Percentiles rank a stretch among this genome's conserved stretches.
phyloP scores from a whole-genome alignment of 2,888 invertebrate species.

The Caenorhabditis panamensis region DNA sequence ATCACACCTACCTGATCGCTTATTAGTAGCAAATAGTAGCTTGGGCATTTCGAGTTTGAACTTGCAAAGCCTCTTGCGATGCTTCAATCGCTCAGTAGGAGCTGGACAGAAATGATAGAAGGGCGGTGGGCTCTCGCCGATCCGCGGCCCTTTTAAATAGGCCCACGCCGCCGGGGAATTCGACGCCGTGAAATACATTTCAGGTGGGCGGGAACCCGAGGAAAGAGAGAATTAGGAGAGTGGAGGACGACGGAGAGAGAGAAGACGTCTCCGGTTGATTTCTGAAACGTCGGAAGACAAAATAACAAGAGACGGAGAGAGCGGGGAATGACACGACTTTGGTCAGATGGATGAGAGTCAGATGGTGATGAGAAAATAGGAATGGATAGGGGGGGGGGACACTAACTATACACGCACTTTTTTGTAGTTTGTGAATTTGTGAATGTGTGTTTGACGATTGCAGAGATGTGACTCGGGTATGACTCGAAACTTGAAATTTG shows the following conservation, averaged over 20 bases:
- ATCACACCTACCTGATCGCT: conserved; percentile 28
- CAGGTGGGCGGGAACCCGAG: conserved; percentile 29
- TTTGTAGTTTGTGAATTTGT: conserved; percentile 37
- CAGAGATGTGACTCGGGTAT: conserved; percentile 20
- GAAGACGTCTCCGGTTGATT: conserved; percentile 45
- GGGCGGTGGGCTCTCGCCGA: conserved; percentile 34
- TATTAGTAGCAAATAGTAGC: conserved; percentile 19
- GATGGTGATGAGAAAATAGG: conserved; percentile 15
- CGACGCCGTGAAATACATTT: conserved; percentile 49
- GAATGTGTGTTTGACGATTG: conserved; percentile 4
- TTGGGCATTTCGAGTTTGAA: conserved; percentile 54
- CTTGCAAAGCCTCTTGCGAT: conserved; percentile 30
- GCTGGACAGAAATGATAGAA: conserved; percentile 22
- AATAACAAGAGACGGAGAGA: conserved; percentile 33
- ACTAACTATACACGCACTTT: conserved; percentile 35
- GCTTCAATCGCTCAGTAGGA: not conserved
- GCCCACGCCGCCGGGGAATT: conserved; percentile 35
- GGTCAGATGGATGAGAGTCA: conserved; percentile 50
- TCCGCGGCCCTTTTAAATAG: conserved; percentile 50
- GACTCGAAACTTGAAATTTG: not conserved
- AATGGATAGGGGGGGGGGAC: not conserved
- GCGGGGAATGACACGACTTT: conserved; percentile 19
- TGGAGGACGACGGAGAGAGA: conserved; percentile 23
- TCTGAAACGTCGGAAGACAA: conserved; percentile 36
- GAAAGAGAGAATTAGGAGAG: conserved; percentile 21